A percentile compares a stretch with the other conserved stretches of the same genome.
phyloP scores from a whole-genome alignment of 2,113 vertebrate species.

The Rattus rattus region DNA sequence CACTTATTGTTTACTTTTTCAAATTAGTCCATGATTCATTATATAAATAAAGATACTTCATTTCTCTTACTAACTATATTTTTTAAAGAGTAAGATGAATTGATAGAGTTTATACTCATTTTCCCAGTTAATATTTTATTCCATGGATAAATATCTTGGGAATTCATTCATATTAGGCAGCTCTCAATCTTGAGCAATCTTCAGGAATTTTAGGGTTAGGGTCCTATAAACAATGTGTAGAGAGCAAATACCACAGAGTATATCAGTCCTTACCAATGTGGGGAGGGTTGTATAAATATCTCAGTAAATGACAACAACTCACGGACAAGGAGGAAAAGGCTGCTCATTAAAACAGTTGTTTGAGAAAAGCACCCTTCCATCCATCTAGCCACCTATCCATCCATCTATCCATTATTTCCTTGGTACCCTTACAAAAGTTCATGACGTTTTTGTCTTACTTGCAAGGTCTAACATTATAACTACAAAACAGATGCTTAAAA shows the following conservation, averaged over 20 bases:
- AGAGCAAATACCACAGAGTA: neutral
- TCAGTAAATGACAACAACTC: neutral
- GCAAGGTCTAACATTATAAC: neutral
- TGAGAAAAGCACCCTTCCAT: neutral
- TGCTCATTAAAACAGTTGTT: neutral
- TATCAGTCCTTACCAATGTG: neutral
- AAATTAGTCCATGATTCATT: neutral
- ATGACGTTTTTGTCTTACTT: neutral
- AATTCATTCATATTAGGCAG: neutral
- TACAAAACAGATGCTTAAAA: neutral
- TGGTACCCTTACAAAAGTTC: neutral
- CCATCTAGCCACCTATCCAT: neutral
- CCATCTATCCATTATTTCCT: neutral
- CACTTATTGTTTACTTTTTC: neutral
- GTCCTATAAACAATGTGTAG: neutral
- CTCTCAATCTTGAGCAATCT: neutral
- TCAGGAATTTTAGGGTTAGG: neutral
- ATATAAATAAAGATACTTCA: neutral
- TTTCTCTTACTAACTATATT: constrained; percentile 25
- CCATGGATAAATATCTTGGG: neutral
- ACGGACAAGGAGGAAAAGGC: neutral
- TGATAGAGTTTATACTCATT: neutral
- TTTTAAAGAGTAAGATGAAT: neutral
- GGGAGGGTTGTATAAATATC: neutral
- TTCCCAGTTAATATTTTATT: constrained; percentile 9